Evolutionary conservation across 2,888 invertebrate genomes (phyloP), one percentile per base, ranked within the genome.

Genomic region (Agonopterix subpropinquella): DNA sequence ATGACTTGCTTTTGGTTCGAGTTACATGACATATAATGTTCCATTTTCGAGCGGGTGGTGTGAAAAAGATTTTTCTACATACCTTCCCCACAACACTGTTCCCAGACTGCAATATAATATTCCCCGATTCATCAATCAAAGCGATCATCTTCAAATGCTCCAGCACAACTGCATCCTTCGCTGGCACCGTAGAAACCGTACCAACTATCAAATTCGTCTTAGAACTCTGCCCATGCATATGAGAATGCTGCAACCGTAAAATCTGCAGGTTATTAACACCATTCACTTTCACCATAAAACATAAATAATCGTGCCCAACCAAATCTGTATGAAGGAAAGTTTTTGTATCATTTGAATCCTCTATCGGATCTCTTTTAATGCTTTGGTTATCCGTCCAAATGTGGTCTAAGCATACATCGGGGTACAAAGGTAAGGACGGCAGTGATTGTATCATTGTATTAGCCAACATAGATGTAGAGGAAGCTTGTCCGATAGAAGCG

Each of bases 331-430:
- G 94, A 28, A 97, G 77, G 64, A 98, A 97, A 0, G 94, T 95
- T 65, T 94, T 95, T 10, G 66, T 67, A 51, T 86, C 80, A 2
- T 63, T 75, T 0, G 67, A 49, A 39, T 56, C 70, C 53, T 90
- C 89, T 0, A 82, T 61, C 43, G 66, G 66, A 72, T 83, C 89
- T 56, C 78, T 65, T 54, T 59, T 69, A 2, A 82, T 71, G 0
- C 62, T 64, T 53, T 81, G 85, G 52, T 86, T 92, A 65, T 98
- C 98, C 0, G 94, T 94, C 98, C 98, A 98, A 10, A 97, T 85
- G 68, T 95, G 94, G 59, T 98, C 97, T 43, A 98, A 86, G 65
- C 97, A 97, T 55, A 97, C 90, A 60, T 95, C 94, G 0, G 98
- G 97, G 59, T 93, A 92, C 28, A 96, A 80, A 0, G 95, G 95